Percentiles rank a stretch among this genome's conserved stretches.
phyloP scores from a whole-genome alignment of 2,888 invertebrate genomes.

The Melolontha melolontha region DNA sequence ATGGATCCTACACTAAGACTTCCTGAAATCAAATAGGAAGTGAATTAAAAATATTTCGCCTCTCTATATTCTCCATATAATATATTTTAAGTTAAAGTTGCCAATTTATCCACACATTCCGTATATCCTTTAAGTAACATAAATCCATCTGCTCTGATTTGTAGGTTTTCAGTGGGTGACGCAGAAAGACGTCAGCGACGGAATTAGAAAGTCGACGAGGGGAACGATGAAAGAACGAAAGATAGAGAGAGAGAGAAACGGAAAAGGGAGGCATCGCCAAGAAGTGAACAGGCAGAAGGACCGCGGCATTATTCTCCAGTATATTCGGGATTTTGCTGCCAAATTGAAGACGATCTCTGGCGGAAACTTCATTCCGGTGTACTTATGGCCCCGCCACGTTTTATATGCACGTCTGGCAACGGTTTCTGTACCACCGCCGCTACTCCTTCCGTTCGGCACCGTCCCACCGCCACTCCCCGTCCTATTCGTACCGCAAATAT shows the following conservation, averaged over 20 bases:
- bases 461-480: background rate
- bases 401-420: conserved; percentile 63
- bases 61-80: background rate
- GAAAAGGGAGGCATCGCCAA: background rate
- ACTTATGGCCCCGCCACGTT: conserved; percentile 63
- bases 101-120: conserved; percentile 31
- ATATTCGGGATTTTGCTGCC: conserved; percentile 64
- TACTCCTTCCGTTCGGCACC: background rate
- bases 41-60: background rate
- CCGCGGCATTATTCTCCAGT: conserved; percentile 53
- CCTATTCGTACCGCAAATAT: conserved; percentile 51
- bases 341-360: conserved; percentile 66
- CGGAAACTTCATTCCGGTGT: conserved; percentile 64
- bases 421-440: conserved; percentile 56
- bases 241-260: conserved; percentile 5
- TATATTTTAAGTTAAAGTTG: conserved; percentile 9
- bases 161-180: conserved; percentile 16
- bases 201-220: conserved; percentile 33
- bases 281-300: conserved; percentile 1
- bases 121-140: conserved; percentile 25
- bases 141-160: conserved; percentile 32
- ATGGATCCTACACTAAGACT: too few relatives aligned
- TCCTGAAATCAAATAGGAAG: too few relatives aligned
- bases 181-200: conserved; percentile 21
- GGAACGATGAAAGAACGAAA: conserved; percentile 3